Percentiles rank a stretch among this genome's conserved stretches.
Conservation (phyloP, 2,888 invertebrate genomes). For the Steinernema scapterisci region DNA sequence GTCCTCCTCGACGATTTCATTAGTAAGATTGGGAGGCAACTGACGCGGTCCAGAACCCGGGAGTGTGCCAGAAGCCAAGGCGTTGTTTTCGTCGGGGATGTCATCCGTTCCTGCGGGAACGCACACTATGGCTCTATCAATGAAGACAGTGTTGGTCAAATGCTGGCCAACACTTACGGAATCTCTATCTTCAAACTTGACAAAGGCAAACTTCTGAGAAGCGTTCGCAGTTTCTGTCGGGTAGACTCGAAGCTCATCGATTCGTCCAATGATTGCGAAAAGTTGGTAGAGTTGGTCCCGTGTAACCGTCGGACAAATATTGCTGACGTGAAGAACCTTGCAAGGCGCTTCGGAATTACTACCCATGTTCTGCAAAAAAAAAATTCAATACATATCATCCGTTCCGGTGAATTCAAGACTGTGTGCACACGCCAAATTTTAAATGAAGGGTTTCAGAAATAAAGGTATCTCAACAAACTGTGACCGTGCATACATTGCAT, state of each 20-base stretch:
- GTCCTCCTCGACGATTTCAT: conserved; percentile 72
- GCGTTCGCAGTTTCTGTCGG: conserved; percentile 57
- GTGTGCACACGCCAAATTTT: too few relatives aligned
- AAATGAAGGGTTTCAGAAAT: too few relatives aligned
- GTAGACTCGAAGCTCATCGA: conserved; percentile 64
- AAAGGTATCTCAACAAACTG: too few relatives aligned
- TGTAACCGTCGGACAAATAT: conserved; percentile 63
- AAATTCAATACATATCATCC: too few relatives aligned
- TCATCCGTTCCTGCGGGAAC: conserved; percentile 81
- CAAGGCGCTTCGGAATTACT: background rate
- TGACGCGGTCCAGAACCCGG: conserved; percentile 72
- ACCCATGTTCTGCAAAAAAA: background rate
- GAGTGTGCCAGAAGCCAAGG: conserved; percentile 87
- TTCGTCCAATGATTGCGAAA: conserved; percentile 64
- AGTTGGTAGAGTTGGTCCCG: conserved; percentile 63
- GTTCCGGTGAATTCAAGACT: too few relatives aligned
- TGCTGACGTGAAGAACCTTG: conserved; percentile 62
- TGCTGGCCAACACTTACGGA: conserved; percentile 95
- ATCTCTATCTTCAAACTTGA: conserved; percentile 86
- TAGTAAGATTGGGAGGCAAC: conserved; percentile 86
- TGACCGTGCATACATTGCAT: too few relatives aligned
- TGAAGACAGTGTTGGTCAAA: conserved; percentile 97
- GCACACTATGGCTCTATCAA: conserved; percentile 93
- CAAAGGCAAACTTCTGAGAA: conserved; percentile 81
- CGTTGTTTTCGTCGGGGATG: conserved; percentile 93